Percentiles rank a stretch among this genome's conserved stretches.
phyloP scores from a whole-genome alignment of 2,113 vertebrate species.

The Megaptera novaeangliae region DNA sequence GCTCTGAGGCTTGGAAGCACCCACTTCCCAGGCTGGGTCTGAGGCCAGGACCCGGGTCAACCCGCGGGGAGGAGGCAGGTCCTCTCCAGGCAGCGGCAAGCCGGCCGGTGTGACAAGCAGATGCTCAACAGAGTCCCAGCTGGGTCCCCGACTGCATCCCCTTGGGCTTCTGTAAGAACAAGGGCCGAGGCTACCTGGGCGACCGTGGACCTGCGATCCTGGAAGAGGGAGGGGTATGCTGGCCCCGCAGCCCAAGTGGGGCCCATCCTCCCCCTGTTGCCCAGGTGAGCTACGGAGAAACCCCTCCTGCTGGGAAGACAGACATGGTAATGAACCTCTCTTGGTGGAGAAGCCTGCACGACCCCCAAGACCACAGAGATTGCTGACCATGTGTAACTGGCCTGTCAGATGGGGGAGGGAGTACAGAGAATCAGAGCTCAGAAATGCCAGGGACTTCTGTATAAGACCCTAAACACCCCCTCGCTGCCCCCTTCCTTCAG shows the following conservation, averaged over 20 bases:
- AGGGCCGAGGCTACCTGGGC: background rate
- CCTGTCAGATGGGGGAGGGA: background rate
- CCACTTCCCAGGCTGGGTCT: background rate
- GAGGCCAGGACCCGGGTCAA: background rate
- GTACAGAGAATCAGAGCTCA: rapidly evolving
- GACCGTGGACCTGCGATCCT: background rate
- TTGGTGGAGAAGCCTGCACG: background rate
- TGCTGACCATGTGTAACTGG: rapidly evolving
- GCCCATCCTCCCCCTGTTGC: background rate
- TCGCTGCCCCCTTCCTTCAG: background rate
- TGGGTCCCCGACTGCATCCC: background rate
- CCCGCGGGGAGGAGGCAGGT: rapidly evolving
- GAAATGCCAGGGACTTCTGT: background rate
- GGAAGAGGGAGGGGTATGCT: background rate
- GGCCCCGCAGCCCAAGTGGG: background rate
- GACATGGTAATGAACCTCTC: background rate
- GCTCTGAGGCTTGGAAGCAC: background rate
- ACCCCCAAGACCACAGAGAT: background rate
- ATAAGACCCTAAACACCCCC: background rate
- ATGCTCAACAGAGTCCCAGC: background rate
- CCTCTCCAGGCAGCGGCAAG: background rate
- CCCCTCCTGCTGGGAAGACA: background rate
- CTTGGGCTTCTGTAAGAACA: slow-evolving; percentile 14
- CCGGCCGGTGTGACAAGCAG: background rate
- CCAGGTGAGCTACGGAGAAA: slow-evolving; percentile 27